Base-by-base conservation (phyloP, 2,797 vertebrate genomes). In the Anniella stebbinsi region DNA sequence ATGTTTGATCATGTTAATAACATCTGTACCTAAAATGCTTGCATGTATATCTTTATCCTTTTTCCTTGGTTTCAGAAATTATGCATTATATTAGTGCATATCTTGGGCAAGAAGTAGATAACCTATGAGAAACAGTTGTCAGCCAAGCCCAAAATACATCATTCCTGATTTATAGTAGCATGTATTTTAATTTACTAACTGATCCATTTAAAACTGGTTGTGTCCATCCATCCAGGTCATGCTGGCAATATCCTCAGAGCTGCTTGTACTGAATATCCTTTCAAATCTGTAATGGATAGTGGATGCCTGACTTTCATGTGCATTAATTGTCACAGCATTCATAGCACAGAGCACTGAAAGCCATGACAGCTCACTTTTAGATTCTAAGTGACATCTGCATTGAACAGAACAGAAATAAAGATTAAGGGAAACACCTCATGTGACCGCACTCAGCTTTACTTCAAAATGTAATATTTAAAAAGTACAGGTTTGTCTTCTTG, bases 351-450 rank as follows among this genome's bases (percentile, higher is more conserved):
- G 90, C 54, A 93, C 92, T 93, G 93, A 96, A 94, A 69, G 88
- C 87, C 90, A 93, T 89, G 87, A 93, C 38, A 92, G 85, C 67
- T 92, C 92, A 92, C 92, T 93, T 87, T 88, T 72, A 93, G 90
- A 93, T 93, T 91, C 92, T 92, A 91, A 94, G 93, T 96, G 93
- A 91, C 89, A 93, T 84, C 94, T 93, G 86, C 80, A 89, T 93
- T 95, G 95, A 95, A 96, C 93, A 94, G 92, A 92, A 89, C 92
- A 93, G 94, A 93, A 96, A 96, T 96, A 96, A 96, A 95, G 96
- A 96, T 96, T 96, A 96, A 89, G 93, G 91, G 93, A 92, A 96
- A 96, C 95, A 92, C 94, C 86, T 66, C 77, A 69, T 70, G 92
- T 84, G 72, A 88, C 54, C 94, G 92, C 87, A 72, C 73, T 93